Conservation (phyloP, 2,113 vertebrate genomes). For the Hyperopisus bebe region DNA sequence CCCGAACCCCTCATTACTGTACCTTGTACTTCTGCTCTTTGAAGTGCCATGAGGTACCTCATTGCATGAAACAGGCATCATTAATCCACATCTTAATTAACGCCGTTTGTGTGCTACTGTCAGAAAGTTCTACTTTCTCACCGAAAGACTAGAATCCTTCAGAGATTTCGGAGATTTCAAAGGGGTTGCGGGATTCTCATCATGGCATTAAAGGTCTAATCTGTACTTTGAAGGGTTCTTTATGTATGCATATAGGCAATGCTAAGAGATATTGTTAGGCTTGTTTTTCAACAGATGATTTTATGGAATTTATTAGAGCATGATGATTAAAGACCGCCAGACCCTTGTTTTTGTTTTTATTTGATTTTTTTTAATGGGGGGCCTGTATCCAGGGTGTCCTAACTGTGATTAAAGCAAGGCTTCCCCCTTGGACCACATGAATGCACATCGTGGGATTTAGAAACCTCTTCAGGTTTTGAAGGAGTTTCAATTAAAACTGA, state of each 20-base stretch:
- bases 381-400: constrained; percentile 23
- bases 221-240: not conserved
- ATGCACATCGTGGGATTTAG: constrained; percentile 30
- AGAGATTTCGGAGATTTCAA: constrained; percentile 48
- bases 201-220: not conserved
- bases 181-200: constrained; percentile 32
- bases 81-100: constrained; percentile 75
- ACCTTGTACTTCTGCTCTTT: constrained; percentile 62
- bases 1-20: constrained; percentile 60
- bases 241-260: not conserved
- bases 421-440: constrained; percentile 31
- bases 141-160: constrained; percentile 50
- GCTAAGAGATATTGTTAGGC: not conserved
- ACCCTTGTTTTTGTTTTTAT: not conserved
- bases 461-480: constrained; percentile 31
- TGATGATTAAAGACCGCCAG: not conserved
- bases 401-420: constrained; percentile 34
- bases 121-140: constrained; percentile 60
- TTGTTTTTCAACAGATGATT: not conserved
- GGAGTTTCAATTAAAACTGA: not conserved
- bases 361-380: not conserved
- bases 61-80: constrained; percentile 62
- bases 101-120: constrained; percentile 55
- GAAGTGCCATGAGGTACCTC: constrained; percentile 69
- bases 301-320: not conserved